phyloP scores from a whole-genome alignment of 1,140 invertebrate species.

The Solenopsis fugax region DNA sequence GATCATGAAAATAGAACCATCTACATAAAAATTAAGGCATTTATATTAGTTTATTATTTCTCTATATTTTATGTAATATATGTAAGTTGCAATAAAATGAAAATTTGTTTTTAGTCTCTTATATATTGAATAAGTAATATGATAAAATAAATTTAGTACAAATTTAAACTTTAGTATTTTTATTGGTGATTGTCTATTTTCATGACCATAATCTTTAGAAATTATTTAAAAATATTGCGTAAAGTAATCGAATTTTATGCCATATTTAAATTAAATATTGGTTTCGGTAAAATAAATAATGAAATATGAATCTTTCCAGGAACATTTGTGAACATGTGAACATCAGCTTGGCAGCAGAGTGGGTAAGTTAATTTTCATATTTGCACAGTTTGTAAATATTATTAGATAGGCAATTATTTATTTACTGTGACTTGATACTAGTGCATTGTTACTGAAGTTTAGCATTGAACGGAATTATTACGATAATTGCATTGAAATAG shows the following conservation, averaged over 20 bases:
- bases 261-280: not conserved
- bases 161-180: too few species aligned
- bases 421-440: not conserved
- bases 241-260: not conserved
- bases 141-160: too few species aligned
- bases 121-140: too few species aligned
- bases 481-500: slow-evolving; percentile 3
- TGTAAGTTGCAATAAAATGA: too few species aligned
- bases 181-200: too few species aligned
- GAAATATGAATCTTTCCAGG: not conserved
- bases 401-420: not conserved
- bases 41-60: too few species aligned
- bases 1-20: too few species aligned
- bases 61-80: too few species aligned
- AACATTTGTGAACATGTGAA: not conserved
- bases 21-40: too few species aligned
- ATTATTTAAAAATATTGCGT: not conserved
- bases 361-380: not conserved
- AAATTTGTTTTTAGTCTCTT: too few species aligned
- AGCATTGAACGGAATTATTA: not conserved
- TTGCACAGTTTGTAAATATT: not conserved
- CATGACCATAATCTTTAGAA: too few species aligned
- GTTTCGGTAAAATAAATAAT: not conserved
- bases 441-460: not conserved
- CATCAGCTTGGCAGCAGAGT: not conserved